Percentiles rank a stretch among this genome's conserved stretches.
These are phyloP conservation scores for Brienomyrus longianalis DNA, from an alignment of 2,113 vertebrate genomes.

Conservation along the genomic window DNA sequence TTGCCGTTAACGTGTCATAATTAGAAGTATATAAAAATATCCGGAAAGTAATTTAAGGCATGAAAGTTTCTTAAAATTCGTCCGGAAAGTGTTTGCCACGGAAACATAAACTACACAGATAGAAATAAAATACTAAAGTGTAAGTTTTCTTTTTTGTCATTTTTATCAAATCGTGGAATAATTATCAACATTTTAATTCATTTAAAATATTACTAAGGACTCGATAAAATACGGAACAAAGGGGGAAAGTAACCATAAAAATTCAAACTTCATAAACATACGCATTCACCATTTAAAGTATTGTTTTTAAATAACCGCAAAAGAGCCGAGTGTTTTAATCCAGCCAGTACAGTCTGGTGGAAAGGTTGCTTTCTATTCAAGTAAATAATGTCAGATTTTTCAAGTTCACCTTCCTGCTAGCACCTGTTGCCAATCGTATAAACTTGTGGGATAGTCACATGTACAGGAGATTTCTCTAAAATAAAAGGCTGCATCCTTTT, in stretches of 20 bases:
- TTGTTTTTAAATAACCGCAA: slow-evolving; percentile 6
- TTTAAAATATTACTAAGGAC: not conserved
- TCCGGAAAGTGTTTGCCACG: not conserved
- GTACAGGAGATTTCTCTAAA: not conserved
- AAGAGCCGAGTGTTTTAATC: not conserved
- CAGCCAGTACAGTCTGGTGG: not conserved
- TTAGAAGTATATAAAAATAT: not conserved
- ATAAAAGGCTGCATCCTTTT: not conserved
- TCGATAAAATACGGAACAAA: not conserved
- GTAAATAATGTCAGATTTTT: slow-evolving; percentile 14
- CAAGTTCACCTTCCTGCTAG: not conserved
- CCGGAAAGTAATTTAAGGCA: not conserved
- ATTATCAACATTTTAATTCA: not conserved
- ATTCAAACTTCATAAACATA: slow-evolving; percentile 8
- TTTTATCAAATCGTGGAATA: not conserved
- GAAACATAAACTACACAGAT: not conserved
- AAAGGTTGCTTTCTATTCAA: slow-evolving; percentile 10
- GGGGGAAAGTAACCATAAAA: not conserved
- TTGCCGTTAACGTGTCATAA: not conserved
- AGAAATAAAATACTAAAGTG: not conserved
- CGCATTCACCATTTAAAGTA: not conserved
- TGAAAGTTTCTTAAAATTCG: not conserved
- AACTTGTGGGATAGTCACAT: not conserved
- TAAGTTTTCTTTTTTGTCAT: not conserved
- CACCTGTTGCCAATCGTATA: slow-evolving; percentile 18